Percentiles rank a stretch among this genome's conserved stretches.
Conservation (phyloP, 2,888 invertebrate genomes). For the Sipha maydis region DNA sequence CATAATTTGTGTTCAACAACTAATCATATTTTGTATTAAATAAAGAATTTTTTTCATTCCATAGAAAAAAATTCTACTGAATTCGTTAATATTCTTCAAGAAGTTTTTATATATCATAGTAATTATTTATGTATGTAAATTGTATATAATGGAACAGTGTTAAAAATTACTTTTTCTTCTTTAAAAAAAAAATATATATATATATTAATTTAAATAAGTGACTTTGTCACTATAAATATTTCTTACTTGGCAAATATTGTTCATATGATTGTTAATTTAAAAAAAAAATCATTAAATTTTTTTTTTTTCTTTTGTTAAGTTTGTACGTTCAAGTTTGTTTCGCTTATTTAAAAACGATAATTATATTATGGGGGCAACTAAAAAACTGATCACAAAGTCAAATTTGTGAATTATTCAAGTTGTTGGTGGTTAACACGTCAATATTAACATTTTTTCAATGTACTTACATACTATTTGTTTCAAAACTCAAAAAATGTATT, state of each 20-base stretch:
- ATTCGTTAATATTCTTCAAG: slow-evolving; percentile 50
- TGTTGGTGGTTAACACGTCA: slow-evolving; percentile 56
- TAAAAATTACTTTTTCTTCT: slow-evolving; percentile 49
- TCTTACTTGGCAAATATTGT: slow-evolving; percentile 50
- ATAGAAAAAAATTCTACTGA: slow-evolving; percentile 50
- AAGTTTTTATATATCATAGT: slow-evolving; percentile 58
- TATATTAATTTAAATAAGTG: slow-evolving; percentile 42
- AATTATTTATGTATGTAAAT: slow-evolving; percentile 61
- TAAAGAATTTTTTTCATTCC: slow-evolving; percentile 60
- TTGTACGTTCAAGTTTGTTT: slow-evolving; percentile 62
- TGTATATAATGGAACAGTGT: slow-evolving; percentile 51
- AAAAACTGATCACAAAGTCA: slow-evolving; percentile 57
- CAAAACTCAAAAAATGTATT: slow-evolving; percentile 50
- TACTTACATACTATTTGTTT: slow-evolving; percentile 59
- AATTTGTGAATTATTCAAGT: slow-evolving; percentile 58
- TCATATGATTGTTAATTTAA: slow-evolving; percentile 60
- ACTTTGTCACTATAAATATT: slow-evolving; percentile 29
- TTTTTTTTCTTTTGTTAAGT: slow-evolving; percentile 60
- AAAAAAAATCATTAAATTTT: slow-evolving; percentile 58
- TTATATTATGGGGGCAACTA: slow-evolving; percentile 60
- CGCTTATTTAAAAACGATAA: slow-evolving; percentile 59
- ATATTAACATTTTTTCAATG: slow-evolving; percentile 60
- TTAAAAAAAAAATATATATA: slow-evolving; percentile 45
- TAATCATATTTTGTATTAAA: slow-evolving; percentile 55
- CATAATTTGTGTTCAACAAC: slow-evolving; percentile 56